Base-by-base conservation (phyloP, 2,797 vertebrate species). In the Lycodopsis pacificus region DNA sequence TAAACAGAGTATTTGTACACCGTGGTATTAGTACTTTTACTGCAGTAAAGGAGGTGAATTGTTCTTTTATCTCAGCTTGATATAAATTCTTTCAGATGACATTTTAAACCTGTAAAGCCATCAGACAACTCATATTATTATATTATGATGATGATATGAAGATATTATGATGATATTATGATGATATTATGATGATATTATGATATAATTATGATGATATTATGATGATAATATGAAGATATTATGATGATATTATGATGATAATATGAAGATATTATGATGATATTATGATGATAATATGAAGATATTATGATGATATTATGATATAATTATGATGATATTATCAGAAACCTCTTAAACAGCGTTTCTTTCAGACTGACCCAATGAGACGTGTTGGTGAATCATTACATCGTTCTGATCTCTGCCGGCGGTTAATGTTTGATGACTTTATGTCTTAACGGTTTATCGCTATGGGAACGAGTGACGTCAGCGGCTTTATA, bases 381-480 rank as follows among this genome's bases (percentile, higher is more conserved):
- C 75, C 58, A 79, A 80, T 71, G 20, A 27, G 4, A 25, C 1
- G 14, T 59, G 66, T 32, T 20, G 32, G 5, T 54, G 51, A 77
- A 79, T 78, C 59, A 58, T 74, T 61, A 5, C 0, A 9, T 19
- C 6, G 15, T 36, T 49, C 38, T n/a, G 58, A 17, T 51, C 64
- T 53, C 7, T 14, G 44, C 38, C n/a, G 2, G 14, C 73, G 59
- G 86, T 91, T 86, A 92, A 91, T 90, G 82, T 82, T 88, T 88
- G 13, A 83, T 44, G 7, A 42, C 2, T 88, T 79, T 83, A 84
- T 82, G 76, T 68, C 36, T 51, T 70, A 4, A 51, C 32, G 40
- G 40, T 65, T 75, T 53, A 63, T 56, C 36, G n/a, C 8, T 5
- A 19, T 40, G 64, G 70, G 8, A 70, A 51, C 73, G n/a, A 49